Percentiles rank a stretch among this genome's conserved stretches.
These are phyloP conservation scores for Philonicus albiceps DNA, from an alignment of 2,888 invertebrate species.

Conservation along the genomic window DNA sequence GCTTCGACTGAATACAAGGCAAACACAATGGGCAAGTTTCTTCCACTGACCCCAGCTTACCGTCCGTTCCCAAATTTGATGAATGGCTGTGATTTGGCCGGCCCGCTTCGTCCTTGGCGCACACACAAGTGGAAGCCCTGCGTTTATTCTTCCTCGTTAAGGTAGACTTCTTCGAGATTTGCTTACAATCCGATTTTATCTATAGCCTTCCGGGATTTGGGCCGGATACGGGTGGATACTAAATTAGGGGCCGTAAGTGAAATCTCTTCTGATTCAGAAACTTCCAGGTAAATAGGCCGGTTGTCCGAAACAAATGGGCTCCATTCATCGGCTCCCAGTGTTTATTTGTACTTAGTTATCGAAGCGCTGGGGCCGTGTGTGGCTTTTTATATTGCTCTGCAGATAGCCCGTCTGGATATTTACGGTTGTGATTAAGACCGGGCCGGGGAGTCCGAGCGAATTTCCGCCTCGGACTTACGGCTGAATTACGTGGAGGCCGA, in stretches of 20 bases:
- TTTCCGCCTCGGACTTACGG: neutral
- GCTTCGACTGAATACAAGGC: neutral
- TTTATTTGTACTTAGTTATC: slow-evolving; percentile 25
- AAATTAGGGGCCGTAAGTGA: slow-evolving; percentile 17
- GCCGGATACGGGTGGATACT: slow-evolving; percentile 21
- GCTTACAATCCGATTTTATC: slow-evolving; percentile 37
- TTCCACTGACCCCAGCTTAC: neutral
- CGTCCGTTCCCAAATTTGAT: slow-evolving; percentile 1
- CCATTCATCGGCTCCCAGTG: slow-evolving; percentile 18
- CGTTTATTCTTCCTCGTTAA: slow-evolving; percentile 19
- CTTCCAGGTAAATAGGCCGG: slow-evolving; percentile 15
- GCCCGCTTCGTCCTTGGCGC: neutral
- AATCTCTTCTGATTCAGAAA: slow-evolving; percentile 2
- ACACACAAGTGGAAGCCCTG: neutral
- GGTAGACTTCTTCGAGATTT: slow-evolving; percentile 14
- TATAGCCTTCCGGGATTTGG: slow-evolving; percentile 10
- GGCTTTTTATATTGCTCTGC: neutral
- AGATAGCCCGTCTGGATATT: neutral
- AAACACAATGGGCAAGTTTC: neutral
- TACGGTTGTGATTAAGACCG: neutral
- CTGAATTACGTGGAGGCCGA: neutral
- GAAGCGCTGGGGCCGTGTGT: neutral
- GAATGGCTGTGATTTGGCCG: neutral
- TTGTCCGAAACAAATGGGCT: slow-evolving; percentile 12
- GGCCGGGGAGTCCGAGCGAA: neutral